Conservation (phyloP, 2,113 vertebrate species). For the Calyptommatus sinebrachiatus region DNA sequence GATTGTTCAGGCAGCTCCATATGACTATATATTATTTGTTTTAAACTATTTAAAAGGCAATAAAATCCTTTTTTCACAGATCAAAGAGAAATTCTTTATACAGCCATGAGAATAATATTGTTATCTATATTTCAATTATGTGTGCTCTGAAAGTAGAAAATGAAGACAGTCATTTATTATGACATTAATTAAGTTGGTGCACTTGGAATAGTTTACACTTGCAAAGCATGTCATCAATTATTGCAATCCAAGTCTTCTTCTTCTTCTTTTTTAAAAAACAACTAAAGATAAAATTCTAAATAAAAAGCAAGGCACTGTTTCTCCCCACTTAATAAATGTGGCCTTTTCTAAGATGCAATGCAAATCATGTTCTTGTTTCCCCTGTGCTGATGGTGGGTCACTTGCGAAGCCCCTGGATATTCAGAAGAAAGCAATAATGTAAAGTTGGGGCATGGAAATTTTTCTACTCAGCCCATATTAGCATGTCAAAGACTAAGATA, state of each 20-base stretch:
- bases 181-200: neutral
- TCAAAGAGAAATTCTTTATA: neutral
- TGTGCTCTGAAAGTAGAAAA: neutral
- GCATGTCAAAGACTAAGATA: too few species aligned
- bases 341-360: neutral
- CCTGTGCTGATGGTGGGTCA: neutral
- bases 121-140: neutral
- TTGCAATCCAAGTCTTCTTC: neutral
- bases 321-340: neutral
- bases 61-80: neutral
- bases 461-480: neutral
- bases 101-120: neutral
- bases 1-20: neutral
- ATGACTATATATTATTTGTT: neutral
- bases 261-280: too few species aligned
- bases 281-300: neutral
- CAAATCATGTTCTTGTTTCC: neutral
- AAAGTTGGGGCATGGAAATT: neutral
- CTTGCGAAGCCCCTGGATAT: neutral
- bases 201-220: neutral
- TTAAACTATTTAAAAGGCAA: constrained; percentile 1
- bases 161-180: neutral
- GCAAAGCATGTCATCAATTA: neutral
- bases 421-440: neutral
- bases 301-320: neutral